phyloP scores from a whole-genome alignment of 2,797 vertebrate species.

The Carduelis carduelis region DNA sequence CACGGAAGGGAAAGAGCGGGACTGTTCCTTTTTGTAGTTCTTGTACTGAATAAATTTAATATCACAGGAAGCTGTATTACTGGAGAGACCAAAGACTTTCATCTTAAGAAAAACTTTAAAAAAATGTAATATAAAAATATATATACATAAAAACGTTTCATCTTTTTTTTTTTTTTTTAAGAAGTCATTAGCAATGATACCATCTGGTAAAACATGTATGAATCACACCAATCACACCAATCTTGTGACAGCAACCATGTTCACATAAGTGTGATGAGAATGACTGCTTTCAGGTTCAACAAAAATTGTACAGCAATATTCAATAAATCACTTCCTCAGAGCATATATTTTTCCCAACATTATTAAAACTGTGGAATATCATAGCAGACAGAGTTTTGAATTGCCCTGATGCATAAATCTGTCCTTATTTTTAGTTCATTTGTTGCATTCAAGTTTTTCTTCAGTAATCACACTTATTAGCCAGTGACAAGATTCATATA shows the following conservation, averaged over 20 bases:
- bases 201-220: not conserved
- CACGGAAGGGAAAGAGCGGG: rapidly evolving
- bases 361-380: not conserved
- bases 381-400: not conserved
- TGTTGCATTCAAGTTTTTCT: not conserved
- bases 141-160: not conserved
- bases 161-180: not conserved
- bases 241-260: not conserved
- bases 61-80: not conserved
- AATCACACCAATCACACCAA: not conserved
- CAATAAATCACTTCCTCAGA: not conserved
- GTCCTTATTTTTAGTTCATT: not conserved
- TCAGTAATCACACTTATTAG: not conserved
- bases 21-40: not conserved
- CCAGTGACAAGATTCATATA: not conserved
- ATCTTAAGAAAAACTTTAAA: not conserved
- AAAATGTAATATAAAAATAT: not conserved
- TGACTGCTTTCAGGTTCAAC: not conserved
- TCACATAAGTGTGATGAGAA: not conserved
- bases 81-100: not conserved
- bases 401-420: not conserved
- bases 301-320: not conserved
- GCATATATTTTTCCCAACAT: not conserved
- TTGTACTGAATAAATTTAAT: not conserved
- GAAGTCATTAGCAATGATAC: not conserved